These are phyloP conservation scores for Blera fallax DNA, from an alignment of 2,888 invertebrate species.

Conservation along the genomic window DNA sequence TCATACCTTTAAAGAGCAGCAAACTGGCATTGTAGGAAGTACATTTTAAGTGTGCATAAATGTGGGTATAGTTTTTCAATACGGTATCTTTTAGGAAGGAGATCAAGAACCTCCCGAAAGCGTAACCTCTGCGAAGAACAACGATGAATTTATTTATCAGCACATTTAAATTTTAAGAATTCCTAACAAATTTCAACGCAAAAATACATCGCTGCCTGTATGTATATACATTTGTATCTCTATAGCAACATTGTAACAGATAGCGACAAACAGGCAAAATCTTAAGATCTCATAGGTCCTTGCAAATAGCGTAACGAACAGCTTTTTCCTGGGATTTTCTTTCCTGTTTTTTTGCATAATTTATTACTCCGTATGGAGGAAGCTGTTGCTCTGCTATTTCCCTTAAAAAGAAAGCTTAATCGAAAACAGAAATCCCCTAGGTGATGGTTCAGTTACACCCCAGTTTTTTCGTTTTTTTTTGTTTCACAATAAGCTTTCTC, in stretches of 20 bases:
- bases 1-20: no score
- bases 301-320: slow-evolving; percentile 30
- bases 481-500: slow-evolving; percentile 51
- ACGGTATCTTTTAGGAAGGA: no score
- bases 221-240: slow-evolving; percentile 14
- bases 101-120: no score
- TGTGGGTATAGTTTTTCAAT: no score
- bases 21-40: no score
- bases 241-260: slow-evolving; percentile 24
- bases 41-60: no score
- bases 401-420: slow-evolving; percentile 55
- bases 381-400: slow-evolving; percentile 50
- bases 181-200: slow-evolving; percentile 9
- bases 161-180: slow-evolving; percentile 50
- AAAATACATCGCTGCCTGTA: not conserved
- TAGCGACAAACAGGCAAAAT: slow-evolving; percentile 45
- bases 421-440: slow-evolving; percentile 54
- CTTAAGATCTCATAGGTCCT: slow-evolving; percentile 35
- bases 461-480: no score
- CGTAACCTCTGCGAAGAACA: not conserved
- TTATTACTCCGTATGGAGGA: slow-evolving; percentile 49
- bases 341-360: slow-evolving; percentile 60
- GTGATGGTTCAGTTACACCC: slow-evolving; percentile 48
- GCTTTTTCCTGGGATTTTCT: slow-evolving; percentile 40
- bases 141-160: not conserved